Percentiles rank a stretch among this genome's conserved stretches.
Conservation (phyloP, 2,113 vertebrate genomes). For the Anarrhichthys ocellatus region DNA sequence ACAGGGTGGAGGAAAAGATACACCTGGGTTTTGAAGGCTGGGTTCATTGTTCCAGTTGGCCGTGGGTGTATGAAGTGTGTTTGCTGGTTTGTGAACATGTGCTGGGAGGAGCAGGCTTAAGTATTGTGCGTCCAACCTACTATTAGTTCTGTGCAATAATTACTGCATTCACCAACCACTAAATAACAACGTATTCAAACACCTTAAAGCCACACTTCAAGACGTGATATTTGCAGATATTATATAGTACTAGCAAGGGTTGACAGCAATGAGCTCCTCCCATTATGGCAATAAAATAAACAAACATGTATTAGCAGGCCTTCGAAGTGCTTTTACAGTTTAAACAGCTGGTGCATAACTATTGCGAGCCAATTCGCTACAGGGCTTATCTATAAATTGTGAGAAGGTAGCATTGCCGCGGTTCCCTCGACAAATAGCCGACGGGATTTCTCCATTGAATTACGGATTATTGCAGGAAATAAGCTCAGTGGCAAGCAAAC, state of each 20-base stretch:
- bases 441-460: no score
- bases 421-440: no score
- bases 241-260: constrained; percentile 15
- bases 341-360: background rate
- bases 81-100: constrained; percentile 62
- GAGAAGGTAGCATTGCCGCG: background rate
- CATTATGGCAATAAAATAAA: constrained; percentile 27
- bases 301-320: constrained; percentile 13
- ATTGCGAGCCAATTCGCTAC: background rate
- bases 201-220: constrained; percentile 45
- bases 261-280: constrained; percentile 43
- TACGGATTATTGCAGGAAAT: no score
- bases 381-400: background rate
- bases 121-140: constrained; percentile 46
- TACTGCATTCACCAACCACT: constrained; percentile 53
- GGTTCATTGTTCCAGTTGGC: constrained; percentile 59
- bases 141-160: constrained; percentile 66
- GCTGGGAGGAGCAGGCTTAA: constrained; percentile 70
- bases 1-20: constrained; percentile 60
- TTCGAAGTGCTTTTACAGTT: background rate
- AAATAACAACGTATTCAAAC: constrained; percentile 50
- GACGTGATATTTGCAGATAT: constrained; percentile 56
- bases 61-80: constrained; percentile 60
- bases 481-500: no score
- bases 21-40: constrained; percentile 39